A percentile compares a stretch with the other conserved stretches of the same genome.
Evolutionary conservation across 2,797 vertebrate genomes (phyloP).

Genomic region (Meda fulgida): DNA sequence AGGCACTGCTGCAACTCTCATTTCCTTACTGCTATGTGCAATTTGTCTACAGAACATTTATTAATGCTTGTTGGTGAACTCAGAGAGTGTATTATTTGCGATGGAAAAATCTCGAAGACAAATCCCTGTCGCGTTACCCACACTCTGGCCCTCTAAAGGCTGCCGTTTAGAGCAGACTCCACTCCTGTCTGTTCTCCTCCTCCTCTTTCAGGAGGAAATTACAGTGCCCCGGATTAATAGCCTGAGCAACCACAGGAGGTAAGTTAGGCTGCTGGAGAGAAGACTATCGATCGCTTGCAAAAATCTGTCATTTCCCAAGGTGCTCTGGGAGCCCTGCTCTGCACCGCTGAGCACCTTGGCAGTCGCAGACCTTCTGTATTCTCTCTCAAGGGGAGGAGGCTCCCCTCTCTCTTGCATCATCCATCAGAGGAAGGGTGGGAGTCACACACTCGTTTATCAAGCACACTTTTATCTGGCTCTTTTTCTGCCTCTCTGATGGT

Average conservation of each 20-base stretch:
- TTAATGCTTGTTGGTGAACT: conserved; percentile 21
- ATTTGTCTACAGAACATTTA: conserved; percentile 43
- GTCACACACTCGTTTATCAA: conserved; percentile 69
- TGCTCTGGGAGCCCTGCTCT: conserved; percentile 51
- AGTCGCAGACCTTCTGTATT: conserved; percentile 35
- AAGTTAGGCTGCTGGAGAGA: conserved; percentile 58
- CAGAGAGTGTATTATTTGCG: conserved; percentile 21
- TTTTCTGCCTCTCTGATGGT: conserved; percentile 42
- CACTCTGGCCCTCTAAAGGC: conserved; percentile 33
- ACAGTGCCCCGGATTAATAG: conserved; percentile 66
- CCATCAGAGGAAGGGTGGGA: conserved; percentile 74
- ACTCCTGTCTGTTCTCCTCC: conserved; percentile 44
- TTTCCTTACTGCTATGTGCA: conserved; percentile 39
- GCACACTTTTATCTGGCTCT: conserved; percentile 60
- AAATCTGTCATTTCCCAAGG: conserved; percentile 59
- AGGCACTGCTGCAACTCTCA: conserved; percentile 25
- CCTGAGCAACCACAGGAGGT: conserved; percentile 63
- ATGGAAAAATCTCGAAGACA: conserved; percentile 33
- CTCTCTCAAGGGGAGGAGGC: conserved; percentile 52
- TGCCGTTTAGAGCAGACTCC: conserved; percentile 44
- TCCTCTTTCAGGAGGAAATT: conserved; percentile 60
- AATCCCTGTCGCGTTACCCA: conserved; percentile 12
- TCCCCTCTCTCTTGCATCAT: conserved; percentile 68
- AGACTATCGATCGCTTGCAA: conserved; percentile 58
- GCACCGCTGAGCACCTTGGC: conserved; percentile 36